A percentile compares a stretch with the other conserved stretches of the same genome.
These are phyloP conservation scores for Habrosyne pyritoides DNA, from an alignment of 2,888 invertebrate genomes.

Conservation along the genomic window DNA sequence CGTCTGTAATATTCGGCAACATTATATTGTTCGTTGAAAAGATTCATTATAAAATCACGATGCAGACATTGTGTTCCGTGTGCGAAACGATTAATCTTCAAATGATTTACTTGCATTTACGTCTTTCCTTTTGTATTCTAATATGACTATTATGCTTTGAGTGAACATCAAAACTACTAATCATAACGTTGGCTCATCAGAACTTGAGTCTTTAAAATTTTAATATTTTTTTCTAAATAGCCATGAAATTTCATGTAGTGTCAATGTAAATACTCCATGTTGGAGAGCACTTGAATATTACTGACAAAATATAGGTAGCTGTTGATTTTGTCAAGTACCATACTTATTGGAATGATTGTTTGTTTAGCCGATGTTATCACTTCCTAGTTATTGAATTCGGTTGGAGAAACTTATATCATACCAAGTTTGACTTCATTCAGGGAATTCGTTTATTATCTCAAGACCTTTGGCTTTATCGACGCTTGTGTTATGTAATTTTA, in stretches of 20 bases:
- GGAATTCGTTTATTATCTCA: background rate
- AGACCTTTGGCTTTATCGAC: background rate
- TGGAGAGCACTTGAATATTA: conserved; percentile 5
- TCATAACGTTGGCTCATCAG: too few species aligned
- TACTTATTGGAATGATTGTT: conserved; percentile 3
- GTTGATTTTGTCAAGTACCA: conserved; percentile 5
- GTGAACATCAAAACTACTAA: background rate
- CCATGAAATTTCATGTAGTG: background rate
- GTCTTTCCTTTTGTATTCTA: conserved; percentile 21
- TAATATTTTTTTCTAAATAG: background rate
- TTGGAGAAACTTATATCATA: background rate
- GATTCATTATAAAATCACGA: conserved; percentile 73
- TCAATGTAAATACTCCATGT: conserved; percentile 16
- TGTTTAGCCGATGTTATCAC: background rate
- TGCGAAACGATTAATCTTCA: conserved; percentile 63
- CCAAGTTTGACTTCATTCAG: background rate
- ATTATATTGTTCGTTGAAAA: conserved; percentile 57
- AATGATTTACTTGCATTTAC: conserved; percentile 41
- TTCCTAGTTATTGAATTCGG: conserved; percentile 8
- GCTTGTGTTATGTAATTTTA: background rate
- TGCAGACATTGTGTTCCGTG: conserved; percentile 64
- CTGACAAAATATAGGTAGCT: conserved; percentile 4
- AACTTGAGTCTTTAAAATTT: too few species aligned
- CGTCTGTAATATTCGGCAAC: conserved; percentile 52
- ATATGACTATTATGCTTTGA: background rate